A percentile compares a stretch with the other conserved stretches of the same genome.
Conservation (phyloP, 2,888 invertebrate genomes). For the Hirtodrosophila trivittata region DNA sequence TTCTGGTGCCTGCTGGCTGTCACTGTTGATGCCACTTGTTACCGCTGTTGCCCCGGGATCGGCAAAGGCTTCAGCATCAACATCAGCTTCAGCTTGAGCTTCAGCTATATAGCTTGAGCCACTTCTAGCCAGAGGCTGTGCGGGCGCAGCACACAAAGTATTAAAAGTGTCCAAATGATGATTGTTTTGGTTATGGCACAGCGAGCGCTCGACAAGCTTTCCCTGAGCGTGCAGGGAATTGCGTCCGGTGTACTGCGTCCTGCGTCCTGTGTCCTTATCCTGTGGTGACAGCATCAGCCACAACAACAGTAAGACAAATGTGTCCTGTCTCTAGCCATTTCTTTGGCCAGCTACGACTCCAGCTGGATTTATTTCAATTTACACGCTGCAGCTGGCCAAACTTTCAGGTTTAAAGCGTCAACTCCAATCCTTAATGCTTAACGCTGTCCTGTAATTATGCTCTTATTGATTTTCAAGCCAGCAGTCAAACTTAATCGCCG, state of each 20-base stretch:
- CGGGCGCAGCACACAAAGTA: conserved; percentile 70
- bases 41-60: conserved; percentile 55
- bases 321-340: conserved; percentile 40
- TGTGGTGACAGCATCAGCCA: conserved; percentile 31
- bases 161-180: conserved; percentile 83
- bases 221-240: conserved; percentile 62
- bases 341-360: conserved; percentile 20
- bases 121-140: conserved; percentile 12
- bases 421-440: conserved; percentile 14
- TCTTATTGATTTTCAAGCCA: conserved; percentile 65
- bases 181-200: conserved; percentile 80
- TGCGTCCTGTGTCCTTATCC: conserved; percentile 6
- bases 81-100: background rate
- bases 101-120: background rate
- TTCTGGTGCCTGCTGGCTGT: conserved; percentile 33
- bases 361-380: conserved; percentile 73
- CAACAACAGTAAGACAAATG: conserved; percentile 53
- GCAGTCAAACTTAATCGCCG: conserved; percentile 52
- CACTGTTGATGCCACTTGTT: conserved; percentile 62
- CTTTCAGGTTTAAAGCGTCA: conserved; percentile 32
- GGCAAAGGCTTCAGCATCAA: conserved; percentile 44
- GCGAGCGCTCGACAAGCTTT: conserved; percentile 44
- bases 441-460: conserved; percentile 59
- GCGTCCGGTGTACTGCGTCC: conserved; percentile 28
- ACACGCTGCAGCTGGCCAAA: conserved; percentile 34